Evolutionary conservation across 2,113 vertebrate species (phyloP).

Genomic region (Lipophrys pholis): DNA sequence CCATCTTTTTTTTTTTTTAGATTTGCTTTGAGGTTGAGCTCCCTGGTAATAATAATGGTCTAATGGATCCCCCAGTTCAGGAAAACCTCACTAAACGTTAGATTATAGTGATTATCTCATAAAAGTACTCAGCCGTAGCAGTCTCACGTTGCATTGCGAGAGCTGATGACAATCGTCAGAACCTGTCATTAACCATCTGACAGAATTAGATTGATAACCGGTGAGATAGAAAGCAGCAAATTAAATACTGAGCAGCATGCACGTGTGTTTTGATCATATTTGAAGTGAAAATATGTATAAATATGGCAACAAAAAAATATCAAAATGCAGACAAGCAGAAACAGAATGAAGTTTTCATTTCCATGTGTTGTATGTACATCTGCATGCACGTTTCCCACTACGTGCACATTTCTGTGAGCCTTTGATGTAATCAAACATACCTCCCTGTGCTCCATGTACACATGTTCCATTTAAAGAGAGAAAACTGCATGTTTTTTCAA

Average conservation of each 20-base stretch:
- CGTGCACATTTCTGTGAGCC: not conserved
- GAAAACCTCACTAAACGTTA: not conserved
- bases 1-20: slow-evolving; percentile 19
- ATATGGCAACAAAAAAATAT: not conserved
- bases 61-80: not conserved
- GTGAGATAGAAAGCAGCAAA: not conserved
- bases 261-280: too few species aligned
- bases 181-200: slow-evolving; percentile 6
- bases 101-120: slow-evolving; percentile 8
- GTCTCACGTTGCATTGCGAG: slow-evolving; percentile 2
- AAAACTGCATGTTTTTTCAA: slow-evolving; percentile 30
- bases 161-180: not conserved
- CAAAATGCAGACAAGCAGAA: too few species aligned
- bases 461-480: slow-evolving; percentile 17
- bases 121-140: not conserved
- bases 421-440: not conserved
- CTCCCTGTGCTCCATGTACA: not conserved
- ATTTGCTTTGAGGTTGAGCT: slow-evolving; percentile 21
- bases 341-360: not conserved
- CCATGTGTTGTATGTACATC: too few species aligned
- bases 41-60: slow-evolving; percentile 4
- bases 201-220: not conserved
- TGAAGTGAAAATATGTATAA: not conserved
- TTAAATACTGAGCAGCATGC: too few species aligned
- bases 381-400: not conserved